Conservation (phyloP, 2,888 invertebrate genomes). For the Drosophila putrida region DNA sequence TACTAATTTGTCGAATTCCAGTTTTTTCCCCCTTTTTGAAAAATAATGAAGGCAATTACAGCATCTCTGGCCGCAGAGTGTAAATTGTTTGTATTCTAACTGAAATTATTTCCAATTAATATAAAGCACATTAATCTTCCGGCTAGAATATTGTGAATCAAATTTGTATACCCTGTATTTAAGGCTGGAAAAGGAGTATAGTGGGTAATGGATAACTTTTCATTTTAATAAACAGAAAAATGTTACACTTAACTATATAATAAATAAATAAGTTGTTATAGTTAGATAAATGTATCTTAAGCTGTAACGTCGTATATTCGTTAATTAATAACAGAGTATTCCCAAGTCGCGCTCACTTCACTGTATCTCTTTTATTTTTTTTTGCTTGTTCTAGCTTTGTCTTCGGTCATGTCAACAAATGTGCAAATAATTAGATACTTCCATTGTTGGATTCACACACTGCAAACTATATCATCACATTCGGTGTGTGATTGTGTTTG, state of each 20-base stretch:
- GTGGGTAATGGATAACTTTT: too few species aligned
- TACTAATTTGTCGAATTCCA: conserved; percentile 64
- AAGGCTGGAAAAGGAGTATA: neutral
- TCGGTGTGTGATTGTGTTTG: conserved; percentile 1
- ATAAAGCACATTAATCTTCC: conserved; percentile 26
- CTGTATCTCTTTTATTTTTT: neutral
- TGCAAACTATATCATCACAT: conserved; percentile 29
- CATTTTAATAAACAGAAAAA: too few species aligned
- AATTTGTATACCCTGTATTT: conserved; percentile 2
- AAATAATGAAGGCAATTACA: conserved; percentile 51
- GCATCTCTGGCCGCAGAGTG: conserved; percentile 3
- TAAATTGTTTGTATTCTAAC: conserved; percentile 24
- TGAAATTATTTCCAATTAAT: conserved; percentile 39
- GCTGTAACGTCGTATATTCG: too few species aligned
- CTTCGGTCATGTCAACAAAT: conserved; percentile 37
- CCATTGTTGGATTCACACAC: conserved; percentile 24
- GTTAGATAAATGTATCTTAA: too few species aligned
- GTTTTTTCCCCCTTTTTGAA: conserved; percentile 10
- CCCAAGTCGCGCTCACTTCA: neutral
- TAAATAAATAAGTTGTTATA: too few species aligned
- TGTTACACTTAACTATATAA: too few species aligned
- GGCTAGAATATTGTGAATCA: neutral
- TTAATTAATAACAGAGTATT: conserved; percentile 9
- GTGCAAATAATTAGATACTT: conserved; percentile 34
- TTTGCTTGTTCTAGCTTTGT: conserved; percentile 21